Percentiles rank a stretch among this genome's conserved stretches.
Evolutionary conservation across 2,888 invertebrate genomes (phyloP).

Genomic region (Melinaea menophilus): DNA sequence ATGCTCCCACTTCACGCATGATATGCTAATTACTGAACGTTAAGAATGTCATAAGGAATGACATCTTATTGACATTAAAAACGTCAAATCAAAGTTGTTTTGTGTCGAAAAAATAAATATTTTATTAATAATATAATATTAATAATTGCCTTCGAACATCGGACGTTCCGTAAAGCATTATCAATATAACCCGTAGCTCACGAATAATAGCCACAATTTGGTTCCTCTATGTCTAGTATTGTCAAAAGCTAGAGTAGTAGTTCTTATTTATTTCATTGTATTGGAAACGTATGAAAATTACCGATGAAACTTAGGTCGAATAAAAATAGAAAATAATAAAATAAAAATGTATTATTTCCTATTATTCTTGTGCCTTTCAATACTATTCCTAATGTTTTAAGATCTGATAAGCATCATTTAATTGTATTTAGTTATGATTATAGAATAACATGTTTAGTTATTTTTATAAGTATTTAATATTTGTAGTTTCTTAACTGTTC

Average conservation of each 20-base stretch:
- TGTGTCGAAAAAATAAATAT: not conserved
- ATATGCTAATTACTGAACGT: slow-evolving; percentile 22
- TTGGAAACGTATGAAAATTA: not conserved
- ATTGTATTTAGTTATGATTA: too few relatives aligned
- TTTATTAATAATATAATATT: not conserved
- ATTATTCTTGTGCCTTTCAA: too few relatives aligned
- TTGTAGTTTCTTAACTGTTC: too few relatives aligned
- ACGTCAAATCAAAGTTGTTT: too few relatives aligned
- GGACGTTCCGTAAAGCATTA: slow-evolving; percentile 5
- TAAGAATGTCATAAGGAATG: not conserved
- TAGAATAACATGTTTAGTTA: too few relatives aligned
- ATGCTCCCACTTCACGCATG: slow-evolving; percentile 43
- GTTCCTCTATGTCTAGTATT: not conserved
- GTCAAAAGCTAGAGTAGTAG: not conserved
- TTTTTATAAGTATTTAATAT: too few relatives aligned
- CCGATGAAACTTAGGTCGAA: not conserved
- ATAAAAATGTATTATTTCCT: too few relatives aligned
- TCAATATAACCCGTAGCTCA: not conserved
- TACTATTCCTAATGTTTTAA: too few relatives aligned
- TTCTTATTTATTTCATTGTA: not conserved
- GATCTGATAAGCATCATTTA: too few relatives aligned
- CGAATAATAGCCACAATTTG: not conserved
- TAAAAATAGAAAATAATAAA: too few relatives aligned
- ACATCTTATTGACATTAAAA: too few relatives aligned
- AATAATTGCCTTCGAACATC: not conserved